Base-by-base conservation (phyloP, 2,113 vertebrate genomes). In the Sorex fumeus region DNA sequence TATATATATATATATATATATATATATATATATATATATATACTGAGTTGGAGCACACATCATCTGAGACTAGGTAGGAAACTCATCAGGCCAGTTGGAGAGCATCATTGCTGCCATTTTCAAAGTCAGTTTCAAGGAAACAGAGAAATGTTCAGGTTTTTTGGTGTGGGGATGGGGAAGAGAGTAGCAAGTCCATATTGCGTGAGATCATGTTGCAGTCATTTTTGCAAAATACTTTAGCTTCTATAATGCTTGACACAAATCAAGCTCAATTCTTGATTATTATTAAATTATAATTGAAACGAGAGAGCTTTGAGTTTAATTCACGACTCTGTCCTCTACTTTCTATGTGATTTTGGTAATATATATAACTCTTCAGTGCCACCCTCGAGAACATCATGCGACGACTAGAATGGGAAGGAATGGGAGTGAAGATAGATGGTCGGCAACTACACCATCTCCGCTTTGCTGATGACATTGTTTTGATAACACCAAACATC, bases 231-330 rank as follows among this genome's bases (percentile, higher is more conserved):
- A 93, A 76, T 88, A 81, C n/a, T 74, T 87, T 47, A 67, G 74
- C 23, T 27, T 66, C 32, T 71, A 21, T 36, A 40, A 72, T 50
- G 69, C 84, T 1, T 47, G 43, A 84, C 36, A 25, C 34, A 88
- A 93, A 90, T 71, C 62, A 90, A 76, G 28, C 30, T 91, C 50
- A 85, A 40, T 50, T 88, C 23, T 76, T 92, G 50, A 25, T 91
- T 88, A 23, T 1, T 34, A 67, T 2, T 88, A 30, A 90, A 75
- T 88, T 69, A 75, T 77, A 88, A 74, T 9, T 86, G 32, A 88
- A 91, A 88, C 81, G 32, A 50, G 89, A 40, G 27, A 77, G 47
- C 6, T 70, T 66, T 81, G 34, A 66, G 64, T 80, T 94, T 27
- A 78, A 11, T 78, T 88, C 40, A 85, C 60, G 45, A 10, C 25